Percentiles rank a stretch among this genome's conserved stretches.
phyloP scores from a whole-genome alignment of 2,797 vertebrate species.

The Brachyrhaphis roseni region DNA sequence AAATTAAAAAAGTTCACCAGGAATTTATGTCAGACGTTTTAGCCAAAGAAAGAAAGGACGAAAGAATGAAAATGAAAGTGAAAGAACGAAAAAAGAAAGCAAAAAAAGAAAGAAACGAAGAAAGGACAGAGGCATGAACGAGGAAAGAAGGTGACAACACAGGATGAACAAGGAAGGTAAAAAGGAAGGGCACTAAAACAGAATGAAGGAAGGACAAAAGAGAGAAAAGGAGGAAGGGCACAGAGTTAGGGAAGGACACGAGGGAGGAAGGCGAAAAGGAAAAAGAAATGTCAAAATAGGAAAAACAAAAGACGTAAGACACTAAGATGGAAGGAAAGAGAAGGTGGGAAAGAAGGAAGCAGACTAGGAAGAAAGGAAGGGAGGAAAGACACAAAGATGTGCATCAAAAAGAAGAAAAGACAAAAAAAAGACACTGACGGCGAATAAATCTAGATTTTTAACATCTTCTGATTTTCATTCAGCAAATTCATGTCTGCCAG shows the following conservation, averaged over 20 bases:
- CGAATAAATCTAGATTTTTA: slow-evolving; percentile 3
- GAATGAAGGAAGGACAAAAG: neutral
- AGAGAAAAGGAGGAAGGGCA: neutral
- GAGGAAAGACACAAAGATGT: neutral
- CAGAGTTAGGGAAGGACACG: neutral
- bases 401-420: neutral
- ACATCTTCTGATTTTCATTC: neutral
- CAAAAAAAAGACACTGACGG: neutral
- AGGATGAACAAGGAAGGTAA: neutral
- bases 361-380: neutral
- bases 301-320: neutral
- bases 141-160: neutral
- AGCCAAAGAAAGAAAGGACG: neutral
- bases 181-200: neutral
- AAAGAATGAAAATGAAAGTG: neutral
- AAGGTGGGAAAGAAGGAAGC: neutral
- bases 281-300: neutral
- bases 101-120: neutral
- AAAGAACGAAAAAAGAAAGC: neutral
- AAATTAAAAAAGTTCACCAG: neutral
- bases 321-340: neutral
- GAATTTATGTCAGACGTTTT: neutral
- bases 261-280: neutral
- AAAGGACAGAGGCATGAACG: neutral
- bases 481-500: neutral